Evolutionary conservation across 2,797 vertebrate species (phyloP), one percentile per base, ranked within the genome.

Genomic region (Choloepus didactylus): DNA sequence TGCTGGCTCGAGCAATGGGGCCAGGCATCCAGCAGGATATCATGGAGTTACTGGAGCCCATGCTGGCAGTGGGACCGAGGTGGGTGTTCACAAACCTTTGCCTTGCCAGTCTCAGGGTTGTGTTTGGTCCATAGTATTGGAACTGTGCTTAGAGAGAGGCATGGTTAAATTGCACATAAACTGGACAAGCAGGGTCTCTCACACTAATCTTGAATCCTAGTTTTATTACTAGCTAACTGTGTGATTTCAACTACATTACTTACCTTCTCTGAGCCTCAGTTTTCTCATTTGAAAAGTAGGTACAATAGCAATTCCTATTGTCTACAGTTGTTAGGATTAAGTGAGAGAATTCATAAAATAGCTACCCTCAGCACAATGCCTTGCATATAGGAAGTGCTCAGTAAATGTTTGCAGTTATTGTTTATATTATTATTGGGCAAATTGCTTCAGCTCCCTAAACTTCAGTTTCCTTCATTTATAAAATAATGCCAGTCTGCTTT

Each of bases 61-160:
- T 99, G 99, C 96, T 99, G 98, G 99, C 99, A 11, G 99, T 99
- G 96, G 99, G 99, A 25, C 99, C 99, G 95, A 99, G 99, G 99
- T 99, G 82, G 21, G 95, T 94, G 44, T 44, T 8, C 6, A 4
- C 80, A 25, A 25, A 9, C 76, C 73, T 6, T 31, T 25, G 54
- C 59, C 29, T 9, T 6, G 41, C 62, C 76, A 18, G 0, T 51
- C 18, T 15, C 4, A 2, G 11, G 0, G 0, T 5, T 44, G 9
- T 60, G 51, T 59, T 19, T 9, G 60, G 38, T n/a, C 44, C 4
- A 0, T 3, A 35, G 70, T 10, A 2, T 6, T 15, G 5, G 31
- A 3, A 38, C 75, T 38, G 0, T 23, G 2, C 60, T 18, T 9
- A 51, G 44, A 29, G 76, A 0, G 0, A n/a, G 77, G 49, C 11